Evolutionary conservation across 2,113 vertebrate genomes (phyloP).

Genomic region (Galbula dea): DNA sequence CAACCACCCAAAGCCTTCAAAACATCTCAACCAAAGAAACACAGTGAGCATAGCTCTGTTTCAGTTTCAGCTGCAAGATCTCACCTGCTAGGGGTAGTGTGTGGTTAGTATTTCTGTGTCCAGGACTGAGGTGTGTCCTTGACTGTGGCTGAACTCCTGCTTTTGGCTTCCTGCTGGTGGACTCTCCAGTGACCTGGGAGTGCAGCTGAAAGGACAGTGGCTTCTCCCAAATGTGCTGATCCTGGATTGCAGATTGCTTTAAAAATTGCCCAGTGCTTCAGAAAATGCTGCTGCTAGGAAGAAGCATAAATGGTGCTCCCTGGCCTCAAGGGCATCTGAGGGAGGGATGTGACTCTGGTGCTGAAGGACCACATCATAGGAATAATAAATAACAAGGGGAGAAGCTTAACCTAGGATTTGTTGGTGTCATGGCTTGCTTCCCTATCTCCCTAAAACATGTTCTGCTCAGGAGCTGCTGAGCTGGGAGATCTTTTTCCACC

Average conservation of each 20-base stretch:
- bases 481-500: slow-evolving; percentile 35
- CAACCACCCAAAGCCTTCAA: neutral
- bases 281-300: neutral
- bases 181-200: fast-evolving
- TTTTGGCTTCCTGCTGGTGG: neutral
- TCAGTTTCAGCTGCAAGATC: neutral
- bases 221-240: neutral
- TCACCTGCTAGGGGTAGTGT: neutral
- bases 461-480: slow-evolving; percentile 53
- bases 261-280: neutral
- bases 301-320: neutral
- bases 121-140: neutral
- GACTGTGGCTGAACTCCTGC: neutral
- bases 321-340: neutral
- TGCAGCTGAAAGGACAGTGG: neutral
- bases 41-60: neutral
- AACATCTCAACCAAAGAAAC: neutral
- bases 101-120: neutral
- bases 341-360: neutral
- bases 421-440: slow-evolving; percentile 51
- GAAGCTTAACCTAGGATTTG: slow-evolving; percentile 54
- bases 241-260: neutral
- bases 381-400: neutral
- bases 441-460: slow-evolving; percentile 57
- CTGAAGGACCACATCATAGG: neutral